Evolutionary conservation across 1,140 invertebrate species (phyloP).

Genomic region (Drosophila carrolli): DNA sequence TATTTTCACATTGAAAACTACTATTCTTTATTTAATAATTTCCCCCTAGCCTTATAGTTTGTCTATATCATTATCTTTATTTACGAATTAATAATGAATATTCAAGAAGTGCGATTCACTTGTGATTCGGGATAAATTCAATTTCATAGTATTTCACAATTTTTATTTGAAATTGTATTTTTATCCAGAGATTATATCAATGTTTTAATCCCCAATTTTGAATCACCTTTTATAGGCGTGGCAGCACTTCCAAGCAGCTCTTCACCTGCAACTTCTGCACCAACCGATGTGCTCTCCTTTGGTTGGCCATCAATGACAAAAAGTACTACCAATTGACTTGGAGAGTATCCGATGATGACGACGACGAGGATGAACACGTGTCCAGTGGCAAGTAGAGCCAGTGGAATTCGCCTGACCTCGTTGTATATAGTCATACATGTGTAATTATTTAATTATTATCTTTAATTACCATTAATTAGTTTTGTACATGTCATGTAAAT

Average conservation of each 20-base stretch:
- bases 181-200: no score
- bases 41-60: no score
- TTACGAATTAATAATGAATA: no score
- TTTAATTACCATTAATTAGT: slow-evolving; percentile 52
- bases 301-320: slow-evolving; percentile 62
- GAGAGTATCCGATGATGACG: slow-evolving; percentile 67
- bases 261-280: slow-evolving; percentile 83
- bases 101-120: no score
- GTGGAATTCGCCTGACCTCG: not conserved
- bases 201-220: no score
- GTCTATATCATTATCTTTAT: no score
- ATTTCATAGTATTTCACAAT: no score
- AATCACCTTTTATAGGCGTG: slow-evolving; percentile 46
- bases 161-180: no score
- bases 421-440: slow-evolving; percentile 49
- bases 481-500: slow-evolving; percentile 65
- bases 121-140: no score
- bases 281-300: slow-evolving; percentile 60
- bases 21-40: no score
- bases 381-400: slow-evolving; percentile 9
- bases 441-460: slow-evolving; percentile 55
- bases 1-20: no score
- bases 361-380: slow-evolving; percentile 22
- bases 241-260: slow-evolving; percentile 75
- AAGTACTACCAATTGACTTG: slow-evolving; percentile 76